These are phyloP conservation scores for Micrastur ruficollis DNA, from an alignment of 2,797 vertebrate species.

Conservation along the genomic window DNA sequence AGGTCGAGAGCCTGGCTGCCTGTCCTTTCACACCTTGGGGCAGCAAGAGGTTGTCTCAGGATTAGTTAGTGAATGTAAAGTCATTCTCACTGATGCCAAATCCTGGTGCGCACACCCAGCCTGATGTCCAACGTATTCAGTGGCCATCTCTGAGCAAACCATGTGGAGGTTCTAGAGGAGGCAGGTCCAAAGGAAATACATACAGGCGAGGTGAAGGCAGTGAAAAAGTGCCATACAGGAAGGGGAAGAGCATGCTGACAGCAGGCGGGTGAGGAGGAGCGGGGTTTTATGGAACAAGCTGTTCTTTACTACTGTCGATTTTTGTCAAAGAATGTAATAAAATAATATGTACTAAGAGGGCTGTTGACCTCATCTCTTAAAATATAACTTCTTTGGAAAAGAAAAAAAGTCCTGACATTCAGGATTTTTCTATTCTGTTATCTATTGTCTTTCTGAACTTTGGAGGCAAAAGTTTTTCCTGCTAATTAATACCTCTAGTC, in stretches of 20 bases:
- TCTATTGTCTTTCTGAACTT: neutral
- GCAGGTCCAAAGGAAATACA: neutral
- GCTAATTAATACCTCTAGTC: neutral
- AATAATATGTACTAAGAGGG: conserved; percentile 8
- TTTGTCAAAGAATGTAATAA: conserved; percentile 13
- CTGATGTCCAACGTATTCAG: fast-evolving
- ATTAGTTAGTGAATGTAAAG: neutral
- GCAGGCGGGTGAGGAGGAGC: neutral
- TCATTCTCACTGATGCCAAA: neutral
- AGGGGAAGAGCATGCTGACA: neutral
- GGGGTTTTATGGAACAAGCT: conserved; percentile 15
- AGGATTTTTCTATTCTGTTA: neutral
- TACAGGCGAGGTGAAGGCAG: neutral
- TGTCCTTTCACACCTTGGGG: neutral
- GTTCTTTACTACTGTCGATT: neutral
- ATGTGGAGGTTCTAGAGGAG: neutral
- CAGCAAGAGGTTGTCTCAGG: neutral
- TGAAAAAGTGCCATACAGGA: neutral
- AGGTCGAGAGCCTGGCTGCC: neutral
- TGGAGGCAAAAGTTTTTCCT: neutral
- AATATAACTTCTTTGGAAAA: conserved; percentile 4
- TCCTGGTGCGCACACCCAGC: neutral
- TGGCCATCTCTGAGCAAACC: neutral
- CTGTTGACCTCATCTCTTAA: conserved; percentile 35
- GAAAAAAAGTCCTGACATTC: neutral